A percentile compares a stretch with the other conserved stretches of the same genome.
Evolutionary conservation across 2,113 vertebrate species (phyloP).

Genomic region (Dipodomys ordii): DNA sequence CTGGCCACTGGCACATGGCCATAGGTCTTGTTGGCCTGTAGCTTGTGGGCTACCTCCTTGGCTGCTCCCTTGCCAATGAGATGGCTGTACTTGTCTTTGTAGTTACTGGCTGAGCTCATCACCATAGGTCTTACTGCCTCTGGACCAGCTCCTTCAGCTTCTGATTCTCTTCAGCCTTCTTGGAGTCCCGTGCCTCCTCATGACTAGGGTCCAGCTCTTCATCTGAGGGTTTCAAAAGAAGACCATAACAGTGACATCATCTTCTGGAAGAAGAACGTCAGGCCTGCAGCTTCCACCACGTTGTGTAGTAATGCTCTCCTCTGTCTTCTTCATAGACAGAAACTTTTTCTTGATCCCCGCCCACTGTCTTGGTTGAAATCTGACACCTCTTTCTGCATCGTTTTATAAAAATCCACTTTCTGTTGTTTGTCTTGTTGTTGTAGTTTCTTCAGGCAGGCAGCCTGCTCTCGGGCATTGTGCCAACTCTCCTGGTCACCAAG

Average conservation of each 20-base stretch:
- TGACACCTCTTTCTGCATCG: constrained; percentile 95
- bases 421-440: too few relatives aligned
- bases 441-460: too few relatives aligned
- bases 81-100: constrained; percentile 95
- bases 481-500: too few relatives aligned
- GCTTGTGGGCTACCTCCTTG: constrained; percentile 93
- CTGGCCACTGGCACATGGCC: constrained; percentile 95
- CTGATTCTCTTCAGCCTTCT: constrained; percentile 90
- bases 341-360: constrained; percentile 91
- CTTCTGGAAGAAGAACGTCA: constrained; percentile 94
- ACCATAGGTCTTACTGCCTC: constrained; percentile 83
- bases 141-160: constrained; percentile 91
- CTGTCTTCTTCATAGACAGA: constrained; percentile 93
- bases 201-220: constrained; percentile 95
- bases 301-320: constrained; percentile 94
- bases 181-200: constrained; percentile 93
- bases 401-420: background rate
- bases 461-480: too few relatives aligned
- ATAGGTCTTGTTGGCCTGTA: constrained; percentile 93
- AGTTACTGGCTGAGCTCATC: constrained; percentile 90
- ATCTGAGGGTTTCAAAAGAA: constrained; percentile 94
- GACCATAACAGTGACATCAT: constrained; percentile 93
- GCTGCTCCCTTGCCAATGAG: constrained; percentile 93
- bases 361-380: constrained; percentile 92
- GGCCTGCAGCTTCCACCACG: constrained; percentile 93